Percentiles rank a stretch among this genome's conserved stretches.
These are phyloP conservation scores for Hystrix cristata DNA, from an alignment of 2,113 vertebrate genomes.

Conservation along the genomic window DNA sequence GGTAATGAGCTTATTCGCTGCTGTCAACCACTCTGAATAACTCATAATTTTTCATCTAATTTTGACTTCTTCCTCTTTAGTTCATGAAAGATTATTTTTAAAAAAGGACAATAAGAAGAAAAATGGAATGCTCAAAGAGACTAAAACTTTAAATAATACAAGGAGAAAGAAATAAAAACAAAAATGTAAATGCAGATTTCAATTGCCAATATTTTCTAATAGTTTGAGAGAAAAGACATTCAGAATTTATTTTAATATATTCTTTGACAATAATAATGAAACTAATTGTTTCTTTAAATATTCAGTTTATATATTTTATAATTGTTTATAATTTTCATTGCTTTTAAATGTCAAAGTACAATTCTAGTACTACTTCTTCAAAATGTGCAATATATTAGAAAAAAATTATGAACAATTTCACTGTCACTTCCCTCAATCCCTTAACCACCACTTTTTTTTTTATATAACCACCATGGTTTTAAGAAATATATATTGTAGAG, in stretches of 20 bases:
- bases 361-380: neutral
- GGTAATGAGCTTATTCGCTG: neutral
- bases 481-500: neutral
- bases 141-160: constrained; percentile 22
- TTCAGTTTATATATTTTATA: neutral
- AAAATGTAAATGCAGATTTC: neutral
- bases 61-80: neutral
- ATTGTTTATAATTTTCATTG: neutral
- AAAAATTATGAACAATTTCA: neutral
- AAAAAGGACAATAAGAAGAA: neutral
- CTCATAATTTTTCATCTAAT: neutral
- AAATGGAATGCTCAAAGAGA: neutral
- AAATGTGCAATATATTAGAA: neutral
- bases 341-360: neutral
- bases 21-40: neutral
- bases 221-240: neutral
- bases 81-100: neutral
- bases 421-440: neutral
- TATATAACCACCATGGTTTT: neutral
- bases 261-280: neutral
- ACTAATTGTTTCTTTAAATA: neutral
- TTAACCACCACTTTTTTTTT: neutral
- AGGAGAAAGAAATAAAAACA: neutral
- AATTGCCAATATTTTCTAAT: neutral
- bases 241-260: neutral